Conservation (phyloP, 2,888 invertebrate species). For the Tortrix viridana region DNA sequence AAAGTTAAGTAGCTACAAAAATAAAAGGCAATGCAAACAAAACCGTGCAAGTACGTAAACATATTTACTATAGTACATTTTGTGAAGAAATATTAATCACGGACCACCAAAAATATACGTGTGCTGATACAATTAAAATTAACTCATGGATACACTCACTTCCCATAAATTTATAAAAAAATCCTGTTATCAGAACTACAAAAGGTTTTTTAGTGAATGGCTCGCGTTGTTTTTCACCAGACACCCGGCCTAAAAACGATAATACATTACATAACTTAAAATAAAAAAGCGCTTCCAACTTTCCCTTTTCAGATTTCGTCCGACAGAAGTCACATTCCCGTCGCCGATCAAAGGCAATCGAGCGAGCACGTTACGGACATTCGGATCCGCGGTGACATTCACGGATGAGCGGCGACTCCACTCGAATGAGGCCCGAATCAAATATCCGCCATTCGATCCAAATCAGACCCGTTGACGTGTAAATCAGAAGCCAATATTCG, state of each 20-base stretch:
- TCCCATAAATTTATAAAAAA: too few relatives aligned
- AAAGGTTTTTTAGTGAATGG: too few relatives aligned
- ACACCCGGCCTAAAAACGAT: neutral
- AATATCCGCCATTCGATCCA: constrained; percentile 25
- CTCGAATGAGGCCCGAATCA: constrained; percentile 10
- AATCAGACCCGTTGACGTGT: constrained; percentile 4
- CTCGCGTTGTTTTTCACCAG: too few relatives aligned
- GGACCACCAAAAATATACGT: too few relatives aligned
- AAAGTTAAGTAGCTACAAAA: too few relatives aligned
- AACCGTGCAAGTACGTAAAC: too few relatives aligned
- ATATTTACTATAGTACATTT: too few relatives aligned
- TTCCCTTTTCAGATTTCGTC: neutral
- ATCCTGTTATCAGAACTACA: too few relatives aligned
- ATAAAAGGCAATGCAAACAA: too few relatives aligned
- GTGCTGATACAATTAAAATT: too few relatives aligned
- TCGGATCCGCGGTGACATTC: constrained; percentile 31
- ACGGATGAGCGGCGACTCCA: constrained; percentile 18
- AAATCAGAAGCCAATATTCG: constrained; percentile 12
- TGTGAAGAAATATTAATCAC: too few relatives aligned
- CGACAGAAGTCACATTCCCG: neutral
- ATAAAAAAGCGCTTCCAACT: neutral
- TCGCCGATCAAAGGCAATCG: constrained; percentile 8
- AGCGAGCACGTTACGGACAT: constrained; percentile 18
- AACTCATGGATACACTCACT: too few relatives aligned
- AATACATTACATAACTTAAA: neutral